Base-by-base conservation (phyloP, 2,113 vertebrate species). In the Pachypanchax playfairii region DNA sequence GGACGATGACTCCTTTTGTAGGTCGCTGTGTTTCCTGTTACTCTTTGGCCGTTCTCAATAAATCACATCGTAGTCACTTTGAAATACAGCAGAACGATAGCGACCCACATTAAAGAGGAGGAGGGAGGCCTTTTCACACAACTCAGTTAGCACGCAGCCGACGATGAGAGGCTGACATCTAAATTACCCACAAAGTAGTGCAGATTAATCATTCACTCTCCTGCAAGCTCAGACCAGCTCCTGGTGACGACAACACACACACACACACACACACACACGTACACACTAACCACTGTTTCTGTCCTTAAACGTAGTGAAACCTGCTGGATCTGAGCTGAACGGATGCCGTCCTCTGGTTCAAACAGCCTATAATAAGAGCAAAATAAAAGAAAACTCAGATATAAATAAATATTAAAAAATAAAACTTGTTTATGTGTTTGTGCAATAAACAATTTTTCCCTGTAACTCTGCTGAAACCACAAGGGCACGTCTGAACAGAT, bases 141-240 rank as follows among this genome's bases (percentile, higher is more conserved):
- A 43, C 63, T 55, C 61, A 54, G 54, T 55, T 65, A 70, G 70
- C 63, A 71, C 50, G 60, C 60, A 75, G 48, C 67, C 47, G 57
- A 57, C 53, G 68, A 74, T 53, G 66, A 76, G 41, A 43, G 49
- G 59, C 46, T 87, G 82, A 88, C 83, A 69, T 81, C 67, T 79
- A 84, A 87, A 87, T 86, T 83, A 87, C 76, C 73, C 63, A 65
- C 58, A 73, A 82, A 83, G 68, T 58, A 44, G 29, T 4, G 22
- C 55, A 75, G 62, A 86, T 88, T 77, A 86, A 87, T 90, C 83
- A 79, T 78, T 80, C 72, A 74, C 85, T 82, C 79, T 48, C 57
- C 46, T 47, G 67, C 86, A 54, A 73, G 86, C 61, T 56, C 17
- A 0, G 15, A 54, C 85, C 68, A 28, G 36, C 70, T 66, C 70